Percentiles rank a stretch among this genome's conserved stretches.
phyloP scores from a whole-genome alignment of 2,797 vertebrate species.

The Muraenolepis orangiensis region DNA sequence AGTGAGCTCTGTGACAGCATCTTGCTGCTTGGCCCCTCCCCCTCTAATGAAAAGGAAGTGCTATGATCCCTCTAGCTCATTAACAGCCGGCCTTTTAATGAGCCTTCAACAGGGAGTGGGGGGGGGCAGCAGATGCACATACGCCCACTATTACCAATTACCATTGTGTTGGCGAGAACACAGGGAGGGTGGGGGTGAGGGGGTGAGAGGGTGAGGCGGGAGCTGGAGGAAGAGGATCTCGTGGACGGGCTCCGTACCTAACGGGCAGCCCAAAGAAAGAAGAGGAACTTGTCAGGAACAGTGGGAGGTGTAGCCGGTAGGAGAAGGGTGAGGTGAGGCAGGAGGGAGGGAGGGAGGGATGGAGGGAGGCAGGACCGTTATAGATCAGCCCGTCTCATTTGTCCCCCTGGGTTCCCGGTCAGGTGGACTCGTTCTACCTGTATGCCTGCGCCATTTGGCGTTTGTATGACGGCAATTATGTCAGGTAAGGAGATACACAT shows the following conservation, averaged over 20 bases:
- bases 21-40: constrained; percentile 57
- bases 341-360: constrained; percentile 13
- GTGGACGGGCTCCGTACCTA: too few species aligned
- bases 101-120: constrained; percentile 70
- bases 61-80: constrained; percentile 79
- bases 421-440: constrained; percentile 17
- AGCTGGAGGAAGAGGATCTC: constrained; percentile 20
- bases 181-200: constrained; percentile 45
- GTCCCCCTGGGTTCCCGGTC: constrained; percentile 42
- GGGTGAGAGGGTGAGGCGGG: background rate
- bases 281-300: too few species aligned
- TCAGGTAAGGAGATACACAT: constrained; percentile 73
- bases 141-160: constrained; percentile 75
- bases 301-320: too few species aligned
- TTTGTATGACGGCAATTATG: constrained; percentile 69
- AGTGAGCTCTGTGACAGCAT: constrained; percentile 63
- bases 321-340: constrained; percentile 34
- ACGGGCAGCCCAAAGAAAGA: too few species aligned
- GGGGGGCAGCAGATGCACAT: constrained; percentile 75
- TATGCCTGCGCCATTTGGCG: constrained; percentile 67
- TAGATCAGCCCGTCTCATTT: constrained; percentile 34
- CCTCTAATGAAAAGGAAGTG: constrained; percentile 72
- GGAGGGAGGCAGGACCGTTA: constrained; percentile 38
- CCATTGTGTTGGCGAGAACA: constrained; percentile 61
- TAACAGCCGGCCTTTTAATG: constrained; percentile 82